Percentiles rank a stretch among this genome's conserved stretches.
These are phyloP conservation scores for Anarsia innoxiella DNA, from an alignment of 2,888 invertebrate species.

Conservation along the genomic window DNA sequence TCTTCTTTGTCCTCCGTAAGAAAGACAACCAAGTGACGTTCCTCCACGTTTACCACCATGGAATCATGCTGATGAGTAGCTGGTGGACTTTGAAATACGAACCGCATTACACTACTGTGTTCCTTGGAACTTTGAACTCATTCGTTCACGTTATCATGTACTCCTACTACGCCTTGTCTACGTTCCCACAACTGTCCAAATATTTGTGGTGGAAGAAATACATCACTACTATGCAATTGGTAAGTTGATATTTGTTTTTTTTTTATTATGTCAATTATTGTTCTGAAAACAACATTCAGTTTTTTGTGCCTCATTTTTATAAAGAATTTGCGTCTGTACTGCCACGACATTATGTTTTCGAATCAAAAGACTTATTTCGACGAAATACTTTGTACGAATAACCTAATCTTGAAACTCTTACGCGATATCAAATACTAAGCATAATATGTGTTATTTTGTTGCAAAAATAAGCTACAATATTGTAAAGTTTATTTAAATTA, in stretches of 20 bases:
- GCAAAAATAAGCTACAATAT: too few species aligned
- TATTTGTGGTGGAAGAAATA: constrained; percentile 89
- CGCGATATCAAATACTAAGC: too few species aligned
- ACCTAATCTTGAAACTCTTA: background rate
- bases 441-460: too few species aligned
- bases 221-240: constrained; percentile 83
- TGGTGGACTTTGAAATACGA: constrained; percentile 81
- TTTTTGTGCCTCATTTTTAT: background rate
- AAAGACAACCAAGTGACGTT: constrained; percentile 82
- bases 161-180: constrained; percentile 81
- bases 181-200: constrained; percentile 78
- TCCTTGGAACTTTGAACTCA: constrained; percentile 78
- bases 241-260: constrained; percentile 29
- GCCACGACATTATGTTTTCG: background rate
- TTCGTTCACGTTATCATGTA: constrained; percentile 85
- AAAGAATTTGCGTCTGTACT: background rate
- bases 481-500: too few species aligned
- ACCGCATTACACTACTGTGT: constrained; percentile 80
- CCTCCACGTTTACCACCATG: constrained; percentile 89
- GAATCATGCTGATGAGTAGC: constrained; percentile 77
- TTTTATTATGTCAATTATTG: background rate
- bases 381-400: background rate
- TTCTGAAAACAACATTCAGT: background rate
- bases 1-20: constrained; percentile 89
- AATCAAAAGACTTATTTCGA: background rate